Evolutionary conservation across 2,888 invertebrate genomes (phyloP).

Genomic region (Drosophila pullipes): DNA sequence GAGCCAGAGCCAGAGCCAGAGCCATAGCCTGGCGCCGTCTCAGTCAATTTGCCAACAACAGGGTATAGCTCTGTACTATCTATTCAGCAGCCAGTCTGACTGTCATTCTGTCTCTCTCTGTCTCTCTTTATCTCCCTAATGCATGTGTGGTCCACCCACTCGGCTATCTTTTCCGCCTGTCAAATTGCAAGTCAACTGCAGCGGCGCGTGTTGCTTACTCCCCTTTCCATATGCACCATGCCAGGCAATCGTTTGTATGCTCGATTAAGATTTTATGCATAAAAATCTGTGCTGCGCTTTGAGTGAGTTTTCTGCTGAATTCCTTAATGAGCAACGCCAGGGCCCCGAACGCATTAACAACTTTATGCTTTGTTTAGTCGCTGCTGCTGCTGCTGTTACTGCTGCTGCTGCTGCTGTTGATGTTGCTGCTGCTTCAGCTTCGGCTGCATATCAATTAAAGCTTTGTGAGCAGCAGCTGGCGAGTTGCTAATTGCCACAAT

Average conservation of each 20-base stretch:
- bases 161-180: constrained; percentile 52
- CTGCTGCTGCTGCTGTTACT: background rate
- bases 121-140: constrained; percentile 9
- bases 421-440: constrained; percentile 3
- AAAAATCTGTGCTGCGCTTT: constrained; percentile 47
- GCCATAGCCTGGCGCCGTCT: constrained; percentile 68
- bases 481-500: constrained; percentile 78
- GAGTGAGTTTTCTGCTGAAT: constrained; percentile 70
- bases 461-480: constrained; percentile 49
- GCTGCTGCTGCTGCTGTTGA: constrained; percentile 5
- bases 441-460: constrained; percentile 77
- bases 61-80: constrained; percentile 31
- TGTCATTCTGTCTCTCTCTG: constrained; percentile 20
- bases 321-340: constrained; percentile 80
- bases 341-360: constrained; percentile 73
- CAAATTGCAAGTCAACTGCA: constrained; percentile 76
- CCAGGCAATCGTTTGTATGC: constrained; percentile 40
- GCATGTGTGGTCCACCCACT: constrained; percentile 56
- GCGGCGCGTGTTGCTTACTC: constrained; percentile 70
- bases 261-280: constrained; percentile 81
- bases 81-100: background rate
- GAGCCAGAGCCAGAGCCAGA: background rate
- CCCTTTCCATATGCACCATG: constrained; percentile 31
- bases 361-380: constrained; percentile 75
- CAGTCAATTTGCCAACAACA: constrained; percentile 75